Conservation (phyloP, 2,888 invertebrate genomes). For the Tenthredo scrophulariae region DNA sequence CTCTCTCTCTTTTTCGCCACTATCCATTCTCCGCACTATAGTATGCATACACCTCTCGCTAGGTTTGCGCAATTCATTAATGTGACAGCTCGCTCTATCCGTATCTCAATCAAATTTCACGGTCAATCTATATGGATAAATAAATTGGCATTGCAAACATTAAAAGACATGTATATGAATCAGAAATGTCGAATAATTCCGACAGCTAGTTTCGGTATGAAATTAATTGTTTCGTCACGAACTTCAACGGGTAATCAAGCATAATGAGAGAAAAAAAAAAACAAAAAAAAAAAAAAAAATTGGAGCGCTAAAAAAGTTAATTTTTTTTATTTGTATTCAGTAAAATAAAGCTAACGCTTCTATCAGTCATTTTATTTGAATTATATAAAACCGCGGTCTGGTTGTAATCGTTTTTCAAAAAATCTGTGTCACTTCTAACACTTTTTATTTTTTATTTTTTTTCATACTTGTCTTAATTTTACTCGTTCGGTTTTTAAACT, state of each 20-base stretch:
- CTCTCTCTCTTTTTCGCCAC: not conserved
- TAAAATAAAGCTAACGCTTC: too few species aligned
- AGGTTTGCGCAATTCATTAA: conserved; percentile 2
- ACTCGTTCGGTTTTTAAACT: not conserved
- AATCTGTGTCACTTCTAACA: not conserved
- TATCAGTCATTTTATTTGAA: not conserved
- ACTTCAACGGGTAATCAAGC: not conserved
- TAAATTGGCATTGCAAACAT: not conserved
- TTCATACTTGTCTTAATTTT: not conserved
- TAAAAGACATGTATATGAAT: not conserved
- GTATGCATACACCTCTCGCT: too few species aligned
- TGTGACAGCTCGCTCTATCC: conserved; percentile 21
- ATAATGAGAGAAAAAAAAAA: not conserved
- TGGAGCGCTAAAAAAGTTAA: not conserved
- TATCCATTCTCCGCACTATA: not conserved
- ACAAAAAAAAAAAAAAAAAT: too few species aligned
- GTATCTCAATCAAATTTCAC: conserved; percentile 39
- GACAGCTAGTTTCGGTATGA: not conserved
- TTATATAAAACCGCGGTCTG: not conserved
- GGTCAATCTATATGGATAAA: conserved; percentile 11
- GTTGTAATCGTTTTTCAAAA: not conserved
- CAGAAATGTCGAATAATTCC: not conserved
- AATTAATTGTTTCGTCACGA: not conserved
- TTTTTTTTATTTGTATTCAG: not conserved
- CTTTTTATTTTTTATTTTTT: not conserved